These are phyloP conservation scores for Scaeva pyrastri DNA, from an alignment of 2,888 invertebrate genomes.

Conservation along the genomic window DNA sequence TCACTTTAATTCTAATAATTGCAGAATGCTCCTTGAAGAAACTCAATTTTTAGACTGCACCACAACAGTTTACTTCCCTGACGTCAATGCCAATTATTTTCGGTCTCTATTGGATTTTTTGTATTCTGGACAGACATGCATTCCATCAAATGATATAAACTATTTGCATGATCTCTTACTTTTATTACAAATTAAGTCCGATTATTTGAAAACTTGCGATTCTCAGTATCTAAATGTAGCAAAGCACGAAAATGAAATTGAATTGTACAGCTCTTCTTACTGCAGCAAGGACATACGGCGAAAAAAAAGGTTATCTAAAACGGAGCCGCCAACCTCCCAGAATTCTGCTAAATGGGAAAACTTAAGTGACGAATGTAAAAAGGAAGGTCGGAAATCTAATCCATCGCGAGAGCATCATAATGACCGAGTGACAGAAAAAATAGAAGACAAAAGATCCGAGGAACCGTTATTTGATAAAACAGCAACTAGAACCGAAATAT, in stretches of 20 bases:
- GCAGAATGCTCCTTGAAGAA: constrained; percentile 89
- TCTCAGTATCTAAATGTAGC: constrained; percentile 84
- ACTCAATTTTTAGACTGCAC: constrained; percentile 89
- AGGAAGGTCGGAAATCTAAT: constrained; percentile 53
- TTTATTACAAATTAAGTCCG: constrained; percentile 93
- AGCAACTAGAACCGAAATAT: constrained; percentile 46
- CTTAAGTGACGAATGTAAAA: constrained; percentile 66
- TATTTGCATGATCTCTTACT: constrained; percentile 93
- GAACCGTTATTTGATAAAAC: constrained; percentile 60
- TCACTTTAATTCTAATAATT: constrained; percentile 16
- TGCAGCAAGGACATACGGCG: constrained; percentile 62
- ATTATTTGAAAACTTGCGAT: constrained; percentile 87
- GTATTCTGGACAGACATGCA: constrained; percentile 92
- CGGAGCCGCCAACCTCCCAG: constrained; percentile 52
- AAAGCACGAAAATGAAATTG: constrained; percentile 80
- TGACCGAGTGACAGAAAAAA: constrained; percentile 50
- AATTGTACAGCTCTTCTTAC: constrained; percentile 60
- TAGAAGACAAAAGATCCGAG: constrained; percentile 60
- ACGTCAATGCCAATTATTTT: constrained; percentile 91
- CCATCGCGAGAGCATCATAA: constrained; percentile 49
- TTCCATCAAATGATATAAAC: constrained; percentile 87
- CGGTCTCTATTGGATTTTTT: constrained; percentile 92
- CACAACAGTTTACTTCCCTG: constrained; percentile 93
- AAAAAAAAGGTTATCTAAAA: constrained; percentile 71
- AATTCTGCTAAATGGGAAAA: constrained; percentile 67